Base-by-base conservation (phyloP, 1,140 invertebrate species). In the Drosophila lacertosa region DNA sequence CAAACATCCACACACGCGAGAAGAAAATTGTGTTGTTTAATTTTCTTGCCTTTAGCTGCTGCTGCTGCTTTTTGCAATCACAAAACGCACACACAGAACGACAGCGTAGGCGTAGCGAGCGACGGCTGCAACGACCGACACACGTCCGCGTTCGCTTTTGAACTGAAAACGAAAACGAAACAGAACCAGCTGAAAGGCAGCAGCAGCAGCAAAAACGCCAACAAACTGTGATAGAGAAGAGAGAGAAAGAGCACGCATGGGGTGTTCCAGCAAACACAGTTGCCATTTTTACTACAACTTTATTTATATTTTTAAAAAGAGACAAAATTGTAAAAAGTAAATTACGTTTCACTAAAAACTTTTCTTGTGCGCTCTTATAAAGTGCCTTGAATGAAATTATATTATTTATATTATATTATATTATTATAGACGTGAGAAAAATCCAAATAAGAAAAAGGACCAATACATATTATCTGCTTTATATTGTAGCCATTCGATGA, bases 61-160 rank as follows among this genome's bases (percentile, higher is more conserved):
- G 44, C 29, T 65, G 51, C 47, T 73, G 45, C 22, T 81, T 81
- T 83, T 83, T 83, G 78, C 79, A 81, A 81, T 81, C 79, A 74
- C 33, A 69, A 81, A 77, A 81, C 63, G 68, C 48, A 82, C 78
- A 82, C 57, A 81, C 62, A 47, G 58, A 72, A 82, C 75, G 80
- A 68, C 18, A 64, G 66, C 66, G 66, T 69, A 64, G 70, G 70
- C 55, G 65, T 62, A 60, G 70, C 74, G 78, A 65, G 74, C 71
- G 67, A 62, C 76, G 78, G 66, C 66, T 55, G 42, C 66, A 44
- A 55, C 74, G 58, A 53, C 74, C 54, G 55, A 71, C 44, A 69
- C 64, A 66, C 74, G 63, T 72, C 60, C 68, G 57, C 51, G 67
- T 71, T 65, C 58, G 40, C 51, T 76, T 65, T 57, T 68, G 44